These are phyloP conservation scores for Aramus guarauna DNA, from an alignment of 2,113 vertebrate species.

Conservation along the genomic window DNA sequence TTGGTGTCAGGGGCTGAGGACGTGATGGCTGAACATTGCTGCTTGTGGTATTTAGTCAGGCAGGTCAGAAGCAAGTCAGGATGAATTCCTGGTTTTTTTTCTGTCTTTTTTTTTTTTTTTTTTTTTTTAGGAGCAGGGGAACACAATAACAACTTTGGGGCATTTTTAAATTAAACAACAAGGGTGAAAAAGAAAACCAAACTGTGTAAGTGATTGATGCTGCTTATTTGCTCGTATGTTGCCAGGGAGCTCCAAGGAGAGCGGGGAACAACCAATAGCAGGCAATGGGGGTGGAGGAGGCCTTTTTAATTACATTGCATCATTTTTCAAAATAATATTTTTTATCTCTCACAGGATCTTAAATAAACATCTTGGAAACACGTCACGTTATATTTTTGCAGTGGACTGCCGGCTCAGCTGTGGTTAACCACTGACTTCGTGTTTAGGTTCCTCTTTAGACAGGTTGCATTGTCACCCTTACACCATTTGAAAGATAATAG, in stretches of 20 bases:
- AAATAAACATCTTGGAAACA: neutral
- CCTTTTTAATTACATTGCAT: slow-evolving; percentile 17
- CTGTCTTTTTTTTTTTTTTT: neutral
- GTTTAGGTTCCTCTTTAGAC: neutral
- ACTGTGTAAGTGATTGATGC: slow-evolving; percentile 38
- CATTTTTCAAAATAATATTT: neutral
- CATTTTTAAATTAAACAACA: slow-evolving; percentile 55
- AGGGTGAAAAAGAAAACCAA: slow-evolving; percentile 20
- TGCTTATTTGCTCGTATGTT: slow-evolving; percentile 13
- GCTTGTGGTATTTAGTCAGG: neutral
- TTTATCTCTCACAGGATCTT: neutral
- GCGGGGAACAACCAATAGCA: slow-evolving; percentile 9
- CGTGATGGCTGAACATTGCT: neutral
- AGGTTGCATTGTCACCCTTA: neutral
- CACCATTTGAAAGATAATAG: neutral
- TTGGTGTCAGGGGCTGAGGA: neutral
- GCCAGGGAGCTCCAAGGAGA: slow-evolving; percentile 39
- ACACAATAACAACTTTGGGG: slow-evolving; percentile 25
- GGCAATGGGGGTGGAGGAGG: neutral
- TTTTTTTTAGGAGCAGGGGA: neutral
- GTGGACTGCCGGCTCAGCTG: neutral
- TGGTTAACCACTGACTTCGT: neutral
- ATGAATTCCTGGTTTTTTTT: neutral
- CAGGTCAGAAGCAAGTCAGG: neutral
- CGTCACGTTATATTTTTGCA: neutral